Base-by-base conservation (phyloP, 2,113 vertebrate genomes). In the Synchiropus splendidus region DNA sequence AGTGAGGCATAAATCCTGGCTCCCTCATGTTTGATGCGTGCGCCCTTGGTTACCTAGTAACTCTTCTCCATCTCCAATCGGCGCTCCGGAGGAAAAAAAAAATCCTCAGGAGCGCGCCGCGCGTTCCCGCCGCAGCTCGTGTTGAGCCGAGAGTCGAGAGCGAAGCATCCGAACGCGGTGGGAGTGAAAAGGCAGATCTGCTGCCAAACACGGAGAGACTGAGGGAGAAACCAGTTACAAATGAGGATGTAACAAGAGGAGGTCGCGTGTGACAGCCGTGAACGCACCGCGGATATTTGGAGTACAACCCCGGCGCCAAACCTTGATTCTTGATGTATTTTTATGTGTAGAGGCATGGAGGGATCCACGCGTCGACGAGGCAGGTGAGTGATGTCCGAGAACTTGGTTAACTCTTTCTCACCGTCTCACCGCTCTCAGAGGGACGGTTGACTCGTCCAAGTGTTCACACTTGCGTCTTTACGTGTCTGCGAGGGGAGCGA, bases 1-100 rank as follows among this genome's bases (percentile, higher is more conserved):
- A 58, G 52, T 36, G 36, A 58, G 56, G 48, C 58, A 64, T 48
- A 55, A 49, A 68, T 56, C 58, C 55, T 36, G 30, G n/a, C 67
- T 62, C 42, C 51, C 47, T 54, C 69, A 54, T 65, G 70, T 71
- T 31, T 59, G 67, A 77, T 67, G 74, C 60, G 66, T 70, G 78
- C 74, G 77, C 82, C 74, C 77, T 78, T 72, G 81, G 83, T 87
- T 85, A 80, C 85, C 81, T 83, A 82, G 85, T 83, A 85, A 86
- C 86, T 81, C 82, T 79, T 69, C 70, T 74, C 72, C 64, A 38
- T 59, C 70, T 77, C 70, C 74, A 72, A 65, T 75, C 64, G 72
- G 75, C 82, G 81, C 78, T 74, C 76, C 55, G 73, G 70, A 61
- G 31, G 21, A 27, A 27, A 27, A 27, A 27, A 27, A 8, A 51